Conservation (phyloP, 1,140 invertebrate genomes). For the Colletes latitarsis region DNA sequence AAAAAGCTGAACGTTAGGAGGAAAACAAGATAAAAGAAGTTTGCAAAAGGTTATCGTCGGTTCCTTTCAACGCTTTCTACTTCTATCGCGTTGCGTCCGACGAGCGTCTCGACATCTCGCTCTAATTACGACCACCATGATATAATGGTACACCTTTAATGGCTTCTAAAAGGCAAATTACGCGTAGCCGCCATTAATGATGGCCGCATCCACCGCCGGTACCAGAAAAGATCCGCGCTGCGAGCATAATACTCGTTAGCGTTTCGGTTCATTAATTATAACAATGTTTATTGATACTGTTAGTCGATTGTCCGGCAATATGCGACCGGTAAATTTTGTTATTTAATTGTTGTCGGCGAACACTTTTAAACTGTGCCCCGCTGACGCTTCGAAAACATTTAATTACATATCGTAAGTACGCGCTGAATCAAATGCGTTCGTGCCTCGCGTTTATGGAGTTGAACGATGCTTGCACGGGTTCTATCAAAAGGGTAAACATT, state of each 20-base stretch:
- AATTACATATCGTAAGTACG: not conserved
- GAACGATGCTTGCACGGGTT: too few relatives aligned
- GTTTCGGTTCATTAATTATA: constrained; percentile 16
- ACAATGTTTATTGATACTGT: constrained; percentile 13
- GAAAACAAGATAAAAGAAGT: too few relatives aligned
- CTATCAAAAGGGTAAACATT: too few relatives aligned
- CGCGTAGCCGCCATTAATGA: constrained; percentile 33
- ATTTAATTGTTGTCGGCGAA: not conserved
- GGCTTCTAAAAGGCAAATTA: constrained; percentile 49
- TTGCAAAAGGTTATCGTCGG: not conserved
- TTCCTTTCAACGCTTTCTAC: constrained; percentile 12
- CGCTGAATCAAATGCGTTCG: too few relatives aligned
- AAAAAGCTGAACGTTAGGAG: not conserved
- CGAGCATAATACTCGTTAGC: constrained; percentile 2
- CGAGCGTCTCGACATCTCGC: constrained; percentile 32
- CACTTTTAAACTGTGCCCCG: not conserved
- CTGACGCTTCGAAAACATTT: not conserved
- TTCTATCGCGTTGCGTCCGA: constrained; percentile 20
- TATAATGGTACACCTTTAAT: constrained; percentile 54
- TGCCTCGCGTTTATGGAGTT: too few relatives aligned
- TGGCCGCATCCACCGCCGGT: not conserved
- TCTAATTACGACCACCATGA: constrained; percentile 49
- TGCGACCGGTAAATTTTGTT: not conserved
- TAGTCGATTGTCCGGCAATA: not conserved
- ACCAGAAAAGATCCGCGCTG: constrained; percentile 4